Base-by-base conservation (phyloP, 2,113 vertebrate species). In the Cochlearius cochlearius region DNA sequence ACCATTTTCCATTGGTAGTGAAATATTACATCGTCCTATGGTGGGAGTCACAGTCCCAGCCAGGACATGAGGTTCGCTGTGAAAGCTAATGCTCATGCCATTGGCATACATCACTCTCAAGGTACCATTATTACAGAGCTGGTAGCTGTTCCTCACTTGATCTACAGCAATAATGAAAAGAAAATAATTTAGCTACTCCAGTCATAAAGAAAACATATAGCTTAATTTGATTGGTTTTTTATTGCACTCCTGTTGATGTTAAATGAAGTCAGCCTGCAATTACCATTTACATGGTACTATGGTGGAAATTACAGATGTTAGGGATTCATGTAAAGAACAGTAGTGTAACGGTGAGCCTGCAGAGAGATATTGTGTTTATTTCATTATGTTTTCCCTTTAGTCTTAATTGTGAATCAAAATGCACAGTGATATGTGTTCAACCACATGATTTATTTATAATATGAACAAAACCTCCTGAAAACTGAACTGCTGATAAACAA, bases 71-170 rank as follows among this genome's bases (percentile, higher is more conserved):
- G 99, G 99, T 96, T 99, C 99, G 2, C 99, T 99, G 98, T 99
- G 99, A 97, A 99, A 99, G 97, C 99, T 99, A 98, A 99, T 99
- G 32, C 99, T 99, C 99, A 99, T 99, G 55, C 99, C 99, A 34
- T 99, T 99, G 96, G 99, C 99, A 25, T 99, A 99, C 99, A 99
- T 99, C 95, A 99, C 99, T 97, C 99, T 98, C 98, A 99, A 98
- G 67, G 99, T 99, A 55, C 99, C 99, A 11, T 99, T 99, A 96
- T 99, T 99, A 96, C 99, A 99, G 95, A 99, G 98, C 98, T 99
- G 99, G 98, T 99, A 99, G 98, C 99, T 99, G 98, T 99, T 99
- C 96, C 99, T 98, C 97, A 99, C 99, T 98, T 99, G 99, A 98
- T 99, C 99, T 99, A 98, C 91, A 97, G 94, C 96, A 97, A 97